phyloP scores from a whole-genome alignment of 2,888 invertebrate species.

The Deilephila elpenor region DNA sequence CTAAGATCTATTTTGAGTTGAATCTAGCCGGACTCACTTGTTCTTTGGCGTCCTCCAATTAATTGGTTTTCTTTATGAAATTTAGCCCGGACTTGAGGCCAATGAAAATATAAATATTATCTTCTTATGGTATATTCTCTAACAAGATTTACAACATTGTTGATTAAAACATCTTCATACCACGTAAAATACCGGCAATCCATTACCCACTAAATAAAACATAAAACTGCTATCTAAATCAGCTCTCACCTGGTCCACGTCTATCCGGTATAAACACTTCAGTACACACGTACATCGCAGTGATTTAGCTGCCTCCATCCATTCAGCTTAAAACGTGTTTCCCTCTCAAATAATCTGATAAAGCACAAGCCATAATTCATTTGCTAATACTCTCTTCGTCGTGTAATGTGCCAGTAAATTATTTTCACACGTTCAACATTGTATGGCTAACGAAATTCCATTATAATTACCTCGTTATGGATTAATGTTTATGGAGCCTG shows the following conservation, averaged over 20 bases:
- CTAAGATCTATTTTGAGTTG: too few species aligned
- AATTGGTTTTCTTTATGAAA: too few species aligned
- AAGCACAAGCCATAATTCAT: constrained; percentile 39
- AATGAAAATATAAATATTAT: too few species aligned
- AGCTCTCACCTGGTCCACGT: background rate
- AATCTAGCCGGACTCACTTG: too few species aligned
- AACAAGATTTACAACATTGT: background rate
- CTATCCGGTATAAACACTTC: background rate
- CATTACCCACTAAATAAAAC: background rate
- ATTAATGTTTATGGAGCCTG: constrained; percentile 48
- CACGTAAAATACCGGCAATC: too few species aligned
- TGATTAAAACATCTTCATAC: too few species aligned
- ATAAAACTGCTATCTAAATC: background rate
- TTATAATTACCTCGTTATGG: constrained; percentile 54
- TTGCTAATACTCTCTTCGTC: constrained; percentile 40
- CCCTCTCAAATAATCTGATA: constrained; percentile 35
- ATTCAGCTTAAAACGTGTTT: constrained; percentile 10
- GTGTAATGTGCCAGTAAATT: constrained; percentile 47
- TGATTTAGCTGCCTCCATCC: constrained; percentile 7
- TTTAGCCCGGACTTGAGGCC: too few species aligned
- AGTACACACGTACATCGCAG: constrained; percentile 1
- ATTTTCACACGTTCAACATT: constrained; percentile 44
- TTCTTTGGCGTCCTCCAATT: too few species aligned
- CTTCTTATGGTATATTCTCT: too few species aligned
- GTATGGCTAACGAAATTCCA: constrained; percentile 47